Evolutionary conservation across 2,888 invertebrate species (phyloP).

Genomic region (Epiperipatus broadwayi): DNA sequence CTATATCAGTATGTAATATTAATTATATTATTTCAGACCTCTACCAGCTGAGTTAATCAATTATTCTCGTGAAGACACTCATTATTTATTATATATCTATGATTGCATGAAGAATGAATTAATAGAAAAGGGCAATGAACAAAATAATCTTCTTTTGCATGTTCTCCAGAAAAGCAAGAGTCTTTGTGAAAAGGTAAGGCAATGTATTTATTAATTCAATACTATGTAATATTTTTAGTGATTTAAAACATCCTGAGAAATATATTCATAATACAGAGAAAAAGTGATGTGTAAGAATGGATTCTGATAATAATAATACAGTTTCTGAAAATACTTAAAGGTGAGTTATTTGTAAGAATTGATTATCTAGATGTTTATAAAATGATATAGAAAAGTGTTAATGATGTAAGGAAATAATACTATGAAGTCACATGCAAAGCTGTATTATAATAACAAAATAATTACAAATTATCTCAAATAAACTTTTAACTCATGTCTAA

Average conservation of each 20-base stretch:
- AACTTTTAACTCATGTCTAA: no score
- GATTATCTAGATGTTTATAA: no score
- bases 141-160: constrained; percentile 42
- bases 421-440: no score
- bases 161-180: constrained; percentile 54
- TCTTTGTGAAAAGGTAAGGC: constrained; percentile 46
- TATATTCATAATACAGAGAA: no score
- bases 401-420: no score
- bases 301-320: no score
- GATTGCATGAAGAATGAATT: constrained; percentile 55
- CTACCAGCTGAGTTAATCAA: constrained; percentile 52
- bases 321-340: no score
- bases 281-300: no score
- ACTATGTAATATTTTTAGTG: not conserved
- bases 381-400: no score
- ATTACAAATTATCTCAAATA: no score
- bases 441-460: no score
- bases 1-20: not conserved
- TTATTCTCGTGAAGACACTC: constrained; percentile 86
- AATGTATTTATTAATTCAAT: not conserved
- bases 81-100: constrained; percentile 76
- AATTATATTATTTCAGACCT: constrained; percentile 39
- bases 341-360: no score
- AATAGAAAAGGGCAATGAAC: constrained; percentile 40
- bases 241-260: not conserved